phyloP scores from a whole-genome alignment of 2,113 vertebrate genomes.

The Natator depressus region DNA sequence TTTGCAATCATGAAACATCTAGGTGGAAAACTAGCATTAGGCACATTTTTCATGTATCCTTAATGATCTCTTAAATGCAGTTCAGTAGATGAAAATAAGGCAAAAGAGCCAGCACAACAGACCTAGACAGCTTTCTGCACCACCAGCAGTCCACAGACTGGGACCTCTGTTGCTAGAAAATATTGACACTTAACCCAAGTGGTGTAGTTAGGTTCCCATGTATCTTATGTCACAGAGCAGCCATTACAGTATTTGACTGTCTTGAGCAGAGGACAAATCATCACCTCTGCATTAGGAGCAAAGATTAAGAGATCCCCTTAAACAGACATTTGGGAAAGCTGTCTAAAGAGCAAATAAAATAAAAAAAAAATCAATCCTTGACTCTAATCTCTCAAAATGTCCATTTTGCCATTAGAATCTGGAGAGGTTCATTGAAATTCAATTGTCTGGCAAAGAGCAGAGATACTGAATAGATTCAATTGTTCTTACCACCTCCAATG shows the following conservation, averaged over 20 bases:
- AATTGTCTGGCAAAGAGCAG: conserved; percentile 9
- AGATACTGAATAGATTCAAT: not conserved
- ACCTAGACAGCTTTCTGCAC: not conserved
- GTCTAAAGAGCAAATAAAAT: not conserved
- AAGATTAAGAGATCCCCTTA: not conserved
- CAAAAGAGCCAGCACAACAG: not conserved
- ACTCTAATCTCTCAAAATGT: not conserved
- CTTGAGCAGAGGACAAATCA: not conserved
- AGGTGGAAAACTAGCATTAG: not conserved
- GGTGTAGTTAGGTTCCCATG: not conserved
- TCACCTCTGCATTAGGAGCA: too few relatives aligned
- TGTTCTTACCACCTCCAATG: not conserved
- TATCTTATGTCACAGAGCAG: not conserved
- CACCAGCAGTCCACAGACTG: not conserved
- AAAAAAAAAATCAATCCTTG: not conserved
- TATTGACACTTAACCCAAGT: not conserved
- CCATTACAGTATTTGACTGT: not conserved
- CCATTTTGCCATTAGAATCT: not conserved
- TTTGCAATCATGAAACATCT: not conserved
- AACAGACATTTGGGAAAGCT: not conserved
- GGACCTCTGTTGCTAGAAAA: not conserved
- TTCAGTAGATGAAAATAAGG: not conserved
- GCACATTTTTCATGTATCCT: not conserved
- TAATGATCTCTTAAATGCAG: not conserved
- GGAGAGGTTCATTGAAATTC: not conserved